Evolutionary conservation across 1,140 invertebrate genomes (phyloP), one percentile per base, ranked within the genome.

Genomic region (Drosophila pseudoobscura): DNA sequence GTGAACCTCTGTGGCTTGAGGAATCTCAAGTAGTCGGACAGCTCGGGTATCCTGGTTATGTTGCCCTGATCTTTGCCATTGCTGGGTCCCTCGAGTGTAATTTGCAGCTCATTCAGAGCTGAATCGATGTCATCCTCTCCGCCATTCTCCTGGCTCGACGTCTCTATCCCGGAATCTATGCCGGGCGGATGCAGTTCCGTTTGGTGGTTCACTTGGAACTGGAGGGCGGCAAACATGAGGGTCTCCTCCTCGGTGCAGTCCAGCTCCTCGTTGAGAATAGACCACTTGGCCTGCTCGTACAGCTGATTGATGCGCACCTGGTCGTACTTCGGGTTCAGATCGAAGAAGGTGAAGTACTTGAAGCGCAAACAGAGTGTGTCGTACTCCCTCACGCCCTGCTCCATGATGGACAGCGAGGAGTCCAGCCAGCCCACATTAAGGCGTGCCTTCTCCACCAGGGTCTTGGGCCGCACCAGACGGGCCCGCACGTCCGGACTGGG

Each of bases 221-320:
- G 98, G 70, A 99, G 92, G 0, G 98, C 98, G 51, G 97, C 98
- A 93, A 99, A 99, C 94, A 99, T 96, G 26, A 99, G 94, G 94
- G 99, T 98, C 92, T 99, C 99, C 92, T 99, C 98, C 92, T 99
- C 99, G 2, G 99, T 99, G 91, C 99, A 99, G 90, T 99, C 98
- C 57, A 99, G 95, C 92, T 99, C 98, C 92, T 99, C 99, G 75
- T 98, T 97, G 31, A 99, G 93, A 61, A 99, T 94, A 82, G 98
- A 95, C 98, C 98, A 99, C 91, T 98, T 99, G 26, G 98, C 98
- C 93, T 99, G 99, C 93, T 99, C 98, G 93, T 98, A 99, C 78
- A 99, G 95, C 93, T 99, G 98, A 93, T 99, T 99, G 73, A 99
- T 99, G 55, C 99, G 93, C 11, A 99, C 95, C 7, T 96, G 95